Percentiles rank a stretch among this genome's conserved stretches.
phyloP scores from a whole-genome alignment of 2,113 vertebrate species.

The Mohoua ochrocephala region DNA sequence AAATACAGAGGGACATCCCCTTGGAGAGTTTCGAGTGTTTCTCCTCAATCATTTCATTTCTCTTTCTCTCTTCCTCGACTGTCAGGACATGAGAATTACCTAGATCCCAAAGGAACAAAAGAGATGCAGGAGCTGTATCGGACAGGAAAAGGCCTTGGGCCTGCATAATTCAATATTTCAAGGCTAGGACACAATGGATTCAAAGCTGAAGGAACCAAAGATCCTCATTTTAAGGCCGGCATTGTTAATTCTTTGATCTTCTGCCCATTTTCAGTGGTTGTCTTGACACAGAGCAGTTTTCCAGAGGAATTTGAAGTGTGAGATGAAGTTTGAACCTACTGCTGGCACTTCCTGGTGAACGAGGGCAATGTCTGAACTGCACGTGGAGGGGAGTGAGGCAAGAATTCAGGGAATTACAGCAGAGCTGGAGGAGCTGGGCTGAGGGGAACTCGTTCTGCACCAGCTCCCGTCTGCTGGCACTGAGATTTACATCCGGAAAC shows the following conservation, averaged over 20 bases:
- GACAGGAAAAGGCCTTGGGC: background rate
- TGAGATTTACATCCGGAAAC: background rate
- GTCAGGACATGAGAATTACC: background rate
- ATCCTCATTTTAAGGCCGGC: background rate
- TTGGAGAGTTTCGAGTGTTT: constrained; percentile 76
- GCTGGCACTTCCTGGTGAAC: background rate
- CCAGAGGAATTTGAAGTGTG: background rate
- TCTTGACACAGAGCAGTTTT: background rate
- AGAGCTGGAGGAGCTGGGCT: background rate
- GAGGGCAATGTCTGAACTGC: background rate
- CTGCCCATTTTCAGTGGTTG: background rate
- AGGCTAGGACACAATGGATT: background rate
- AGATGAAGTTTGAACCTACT: background rate
- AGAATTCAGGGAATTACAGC: background rate
- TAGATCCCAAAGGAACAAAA: background rate
- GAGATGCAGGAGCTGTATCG: background rate
- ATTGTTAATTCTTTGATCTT: background rate
- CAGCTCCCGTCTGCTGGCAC: background rate
- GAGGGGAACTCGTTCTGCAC: background rate
- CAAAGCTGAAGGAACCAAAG: background rate
- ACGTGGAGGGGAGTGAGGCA: fast-evolving
- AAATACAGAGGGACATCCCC: constrained; percentile 85
- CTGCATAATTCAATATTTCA: background rate
- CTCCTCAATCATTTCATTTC: background rate
- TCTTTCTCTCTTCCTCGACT: background rate